Base-by-base conservation (phyloP, 2,888 invertebrate genomes). In the Synergus itoensis region DNA sequence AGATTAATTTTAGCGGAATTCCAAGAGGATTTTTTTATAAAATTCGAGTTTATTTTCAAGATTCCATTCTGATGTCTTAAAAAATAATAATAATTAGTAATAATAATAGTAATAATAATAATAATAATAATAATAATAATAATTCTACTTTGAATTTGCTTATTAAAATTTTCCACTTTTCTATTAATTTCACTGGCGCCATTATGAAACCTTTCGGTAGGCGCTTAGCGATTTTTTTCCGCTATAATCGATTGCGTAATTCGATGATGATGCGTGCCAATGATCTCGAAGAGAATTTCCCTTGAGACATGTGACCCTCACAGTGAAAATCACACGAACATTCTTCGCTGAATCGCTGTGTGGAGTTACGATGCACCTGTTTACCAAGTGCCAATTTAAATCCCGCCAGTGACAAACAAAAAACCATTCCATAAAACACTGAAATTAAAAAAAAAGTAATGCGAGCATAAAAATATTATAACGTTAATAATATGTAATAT, bases 221-320 rank as follows among this genome's bases (percentile, higher is more conserved):
- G 7, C 45, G 14, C 45, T 45, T 14, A 45, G 14, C 45, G 4
- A 9, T 45, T 45, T 9, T 60, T 21, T 60, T 18, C 60, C 21
- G 12, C 18, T 60, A 0, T 11, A 21, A 60, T 76, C 14, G 60
- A 76, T 60, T 76, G 53, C 9, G 11, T 76, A 76, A 76, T 40
- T 41, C 14, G 21, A 53, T 41, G 43, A 48, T 60, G 60, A 45
- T 41, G 53, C 76, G 41, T 76, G 76, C 40, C 60, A 69, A 45
- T 69, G 21, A 69, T 69, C 69, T 21, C 69, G 45, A 45, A 12
- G 16, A 36, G 69, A 45, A 69, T 69, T 69, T 28, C 69, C 28
- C 16, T 69, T 48, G 48, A 48, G 14, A 48, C 28, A 28, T 28
- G 43, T 14, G 69, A 48, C 21, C 2, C 21, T 43, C 21, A n/a